Conservation (phyloP, 2,888 invertebrate genomes). For the Zootermopsis nevadensis region DNA sequence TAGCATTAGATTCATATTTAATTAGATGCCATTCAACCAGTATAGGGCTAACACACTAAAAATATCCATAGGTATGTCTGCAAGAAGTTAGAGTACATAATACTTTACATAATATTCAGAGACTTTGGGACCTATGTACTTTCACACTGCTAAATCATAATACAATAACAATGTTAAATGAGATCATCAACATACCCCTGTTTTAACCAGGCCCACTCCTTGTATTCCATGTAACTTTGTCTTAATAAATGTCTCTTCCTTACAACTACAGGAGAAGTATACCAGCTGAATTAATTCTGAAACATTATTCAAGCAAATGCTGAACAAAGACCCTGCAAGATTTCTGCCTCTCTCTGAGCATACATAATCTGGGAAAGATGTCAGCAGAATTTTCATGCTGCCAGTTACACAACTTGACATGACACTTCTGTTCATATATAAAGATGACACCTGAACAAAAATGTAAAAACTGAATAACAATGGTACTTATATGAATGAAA, state of each 20-base stretch:
- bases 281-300: not conserved
- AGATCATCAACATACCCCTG: too few species aligned
- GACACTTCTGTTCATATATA: not conserved
- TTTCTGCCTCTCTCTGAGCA: not conserved
- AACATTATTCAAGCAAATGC: not conserved
- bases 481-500: not conserved
- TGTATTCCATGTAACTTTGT: not conserved
- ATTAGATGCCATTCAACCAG: too few species aligned
- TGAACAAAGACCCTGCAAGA: constrained; percentile 17
- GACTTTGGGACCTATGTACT: not conserved
- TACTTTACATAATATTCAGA: too few species aligned
- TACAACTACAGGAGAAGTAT: not conserved
- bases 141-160: not conserved
- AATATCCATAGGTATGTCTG: too few species aligned
- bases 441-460: not conserved
- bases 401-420: not conserved
- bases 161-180: not conserved
- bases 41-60: too few species aligned
- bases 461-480: not conserved
- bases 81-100: too few species aligned
- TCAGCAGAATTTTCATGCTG: not conserved
- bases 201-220: too few species aligned
- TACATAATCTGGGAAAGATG: not conserved
- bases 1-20: too few species aligned
- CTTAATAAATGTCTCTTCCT: not conserved